These are phyloP conservation scores for Scytalopus superciliaris DNA, from an alignment of 2,113 vertebrate species.

Conservation along the genomic window DNA sequence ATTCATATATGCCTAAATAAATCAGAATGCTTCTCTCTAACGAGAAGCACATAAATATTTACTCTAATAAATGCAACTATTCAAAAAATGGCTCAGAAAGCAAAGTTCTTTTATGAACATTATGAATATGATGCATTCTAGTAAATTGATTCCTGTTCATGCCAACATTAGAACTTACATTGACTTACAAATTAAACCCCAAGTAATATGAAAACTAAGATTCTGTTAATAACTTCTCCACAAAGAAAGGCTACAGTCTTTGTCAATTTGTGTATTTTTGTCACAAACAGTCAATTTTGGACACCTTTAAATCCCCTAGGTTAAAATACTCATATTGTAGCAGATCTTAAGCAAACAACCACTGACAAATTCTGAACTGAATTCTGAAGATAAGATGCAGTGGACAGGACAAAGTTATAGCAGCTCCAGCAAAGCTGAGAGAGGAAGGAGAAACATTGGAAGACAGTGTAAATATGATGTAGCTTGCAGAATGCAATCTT, in stretches of 20 bases:
- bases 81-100: background rate
- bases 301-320: background rate
- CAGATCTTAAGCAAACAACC: background rate
- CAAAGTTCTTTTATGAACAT: background rate
- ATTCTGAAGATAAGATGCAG: background rate
- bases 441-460: background rate
- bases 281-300: background rate
- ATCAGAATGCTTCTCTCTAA: background rate
- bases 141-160: background rate
- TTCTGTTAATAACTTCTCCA: background rate
- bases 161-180: background rate
- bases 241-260: background rate
- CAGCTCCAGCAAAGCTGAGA: background rate
- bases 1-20: background rate
- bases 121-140: background rate
- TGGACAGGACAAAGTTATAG: background rate
- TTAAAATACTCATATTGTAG: background rate
- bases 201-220: background rate
- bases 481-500: background rate
- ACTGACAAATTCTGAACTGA: background rate
- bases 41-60: background rate
- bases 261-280: background rate
- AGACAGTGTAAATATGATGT: background rate
- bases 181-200: background rate
- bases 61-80: background rate